Base-by-base conservation (phyloP, 1,140 invertebrate species). In the Hyphantria cunea region DNA sequence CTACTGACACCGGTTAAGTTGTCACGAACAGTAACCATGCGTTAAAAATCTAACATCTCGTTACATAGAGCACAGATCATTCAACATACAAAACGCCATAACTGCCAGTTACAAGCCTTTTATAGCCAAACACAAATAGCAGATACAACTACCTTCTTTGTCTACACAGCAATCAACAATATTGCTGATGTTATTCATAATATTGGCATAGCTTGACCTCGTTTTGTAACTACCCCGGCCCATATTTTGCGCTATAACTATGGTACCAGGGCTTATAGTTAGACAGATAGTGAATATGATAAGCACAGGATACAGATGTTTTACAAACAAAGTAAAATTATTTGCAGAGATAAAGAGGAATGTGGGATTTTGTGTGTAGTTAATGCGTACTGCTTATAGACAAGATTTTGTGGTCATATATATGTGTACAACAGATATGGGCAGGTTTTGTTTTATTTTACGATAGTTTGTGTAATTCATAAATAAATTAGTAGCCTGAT, bases 231-330 rank as follows among this genome's bases (percentile, higher is more conserved):
- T 49, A n/a, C 44, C n/a, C 33, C 34, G 56, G 12, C 47, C 56
- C 37, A 51, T 60, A 60, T 60, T 32, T n/a, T 3, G 7, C 31
- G 15, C 13, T 11, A 37, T 60, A 60, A 60, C 45, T 59, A 59
- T 59, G 32, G 48, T 59, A 59, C 48, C 55, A 49, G 48, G 34
- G 32, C 33, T 49, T 49, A 59, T 59, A 15, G 31, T 12, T 42
- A 37, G 48, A 60, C 47, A 42, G 45, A 49, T 33, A 58, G 14
- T 49, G 50, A 60, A 60, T 51, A 60, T 60, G 48, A 51, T 60
- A 51, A 60, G n/a, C n/a, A 60, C 48, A 42, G 48, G 33, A 14
- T 42, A 51, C 25, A 60, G 42, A 51, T 60, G 34, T 50, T 51
- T 41, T 50, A 60, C 34, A 44, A 58, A 49, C 45, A 49, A n/a